Evolutionary conservation across 2,113 vertebrate genomes (phyloP).

Genomic region (Grammomys surdaster): DNA sequence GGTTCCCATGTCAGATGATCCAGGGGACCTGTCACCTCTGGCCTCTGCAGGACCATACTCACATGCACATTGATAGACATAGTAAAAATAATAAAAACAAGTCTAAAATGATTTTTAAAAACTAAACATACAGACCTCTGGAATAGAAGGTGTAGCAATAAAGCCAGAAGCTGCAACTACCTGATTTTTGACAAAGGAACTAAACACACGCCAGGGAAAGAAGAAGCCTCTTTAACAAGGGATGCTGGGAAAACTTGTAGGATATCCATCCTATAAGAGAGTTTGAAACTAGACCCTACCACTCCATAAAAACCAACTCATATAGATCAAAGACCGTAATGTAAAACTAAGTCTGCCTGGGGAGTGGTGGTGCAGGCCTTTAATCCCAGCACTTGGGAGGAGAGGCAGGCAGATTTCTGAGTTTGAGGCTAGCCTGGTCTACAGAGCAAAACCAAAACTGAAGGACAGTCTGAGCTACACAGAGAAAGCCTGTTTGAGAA

Average conservation of each 20-base stretch:
- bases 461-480: neutral
- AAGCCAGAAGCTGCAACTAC: neutral
- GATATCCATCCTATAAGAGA: neutral
- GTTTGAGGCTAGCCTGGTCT: too few species aligned
- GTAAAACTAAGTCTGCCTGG: neutral
- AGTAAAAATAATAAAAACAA: neutral
- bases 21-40: neutral
- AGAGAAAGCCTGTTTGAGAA: neutral
- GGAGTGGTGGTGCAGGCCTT: neutral
- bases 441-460: neutral
- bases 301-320: neutral
- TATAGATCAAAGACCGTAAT: neutral
- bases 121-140: neutral
- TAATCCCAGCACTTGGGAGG: neutral
- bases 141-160: neutral
- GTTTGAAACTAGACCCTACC: neutral
- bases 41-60: neutral
- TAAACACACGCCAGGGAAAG: neutral
- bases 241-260: neutral
- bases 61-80: neutral
- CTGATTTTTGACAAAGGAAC: neutral
- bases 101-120: neutral
- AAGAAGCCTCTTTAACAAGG: neutral
- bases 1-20: neutral
- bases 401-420: too few species aligned